Evolutionary conservation across 2,113 vertebrate genomes (phyloP), one percentile per base, ranked within the genome.

Genomic region (Petaurus breviceps): DNA sequence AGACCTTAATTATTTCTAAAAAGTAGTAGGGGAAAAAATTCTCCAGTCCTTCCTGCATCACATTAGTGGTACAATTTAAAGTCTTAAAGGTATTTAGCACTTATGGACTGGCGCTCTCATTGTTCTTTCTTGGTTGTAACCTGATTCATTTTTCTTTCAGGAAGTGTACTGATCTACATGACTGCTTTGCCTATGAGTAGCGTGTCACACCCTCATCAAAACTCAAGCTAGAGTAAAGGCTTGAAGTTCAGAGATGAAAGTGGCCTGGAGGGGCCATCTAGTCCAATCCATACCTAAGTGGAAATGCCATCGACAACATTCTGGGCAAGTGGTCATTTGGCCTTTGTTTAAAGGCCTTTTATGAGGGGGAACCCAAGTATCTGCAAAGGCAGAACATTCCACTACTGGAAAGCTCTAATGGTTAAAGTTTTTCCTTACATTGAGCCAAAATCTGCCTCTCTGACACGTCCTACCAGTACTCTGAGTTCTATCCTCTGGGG

Each of bases 141-240:
- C 46, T 54, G 24, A 61, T 52, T 93, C 31, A 53, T 94, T 43
- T 77, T 68, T 50, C 90, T 49, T 24, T 19, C 91, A 92, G 90
- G 91, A 50, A 46, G 37, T 10, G 37, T 50, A 54, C 52, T 96
- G 95, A 77, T 93, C 49, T 28, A 77, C 68, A 22, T 7, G 19
- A 50, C 3, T 37, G 93, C 54, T 97, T 5, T 55, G 93, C 94
- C 91, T 90, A 47, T 91, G 91, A 91, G 50, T 8, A 2, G 91
- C 25, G 25, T 61, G 96, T 90, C 93, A 97, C 96, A 55, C 95
- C 97, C 95, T 95, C 91, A 50, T 93, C 94, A 89, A 22, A 89
- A 11, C 51, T 84, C 90, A 96, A 89, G 84, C 84, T 95, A 90
- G 19, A 84, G n/a, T n/a, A 84, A 84, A 84, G 68, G n/a, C n/a